These are phyloP conservation scores for Andrena haemorrhoa DNA, from an alignment of 2,888 invertebrate species.

Conservation along the genomic window DNA sequence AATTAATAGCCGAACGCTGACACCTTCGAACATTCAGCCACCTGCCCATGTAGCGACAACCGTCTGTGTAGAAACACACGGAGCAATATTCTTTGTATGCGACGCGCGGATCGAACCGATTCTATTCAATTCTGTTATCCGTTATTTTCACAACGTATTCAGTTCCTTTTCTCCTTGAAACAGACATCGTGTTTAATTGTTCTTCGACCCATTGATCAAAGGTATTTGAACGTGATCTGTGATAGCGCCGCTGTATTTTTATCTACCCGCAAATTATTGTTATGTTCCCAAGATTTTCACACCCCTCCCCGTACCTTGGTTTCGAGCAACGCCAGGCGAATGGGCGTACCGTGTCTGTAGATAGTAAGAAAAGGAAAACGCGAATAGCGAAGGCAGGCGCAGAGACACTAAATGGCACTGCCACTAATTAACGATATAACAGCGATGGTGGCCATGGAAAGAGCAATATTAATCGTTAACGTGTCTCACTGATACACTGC, in stretches of 20 bases:
- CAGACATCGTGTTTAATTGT: too few relatives aligned
- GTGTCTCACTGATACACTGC: slow-evolving; percentile 8
- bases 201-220: too few relatives aligned
- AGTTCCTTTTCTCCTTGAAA: not conserved
- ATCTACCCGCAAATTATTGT: too few relatives aligned
- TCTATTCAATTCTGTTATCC: not conserved
- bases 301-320: not conserved
- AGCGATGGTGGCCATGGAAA: slow-evolving; percentile 45
- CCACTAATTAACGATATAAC: slow-evolving; percentile 61
- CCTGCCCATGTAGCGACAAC: slow-evolving; percentile 64
- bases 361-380: slow-evolving; percentile 20
- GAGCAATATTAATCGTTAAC: slow-evolving; percentile 65
- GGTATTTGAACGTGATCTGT: too few relatives aligned
- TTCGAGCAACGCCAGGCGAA: slow-evolving; percentile 32
- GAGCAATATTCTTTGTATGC: not conserved
- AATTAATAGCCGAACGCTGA: slow-evolving; percentile 75
- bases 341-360: slow-evolving; percentile 19
- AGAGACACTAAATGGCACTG: slow-evolving; percentile 61
- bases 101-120: too few relatives aligned
- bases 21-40: slow-evolving; percentile 78
- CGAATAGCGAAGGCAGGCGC: slow-evolving; percentile 22
- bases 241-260: too few relatives aligned
- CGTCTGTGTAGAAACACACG: not conserved
- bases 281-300: not conserved
- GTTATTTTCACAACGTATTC: not conserved